These are phyloP conservation scores for Coelopa frigida DNA, from an alignment of 1,140 invertebrate genomes.

Conservation along the genomic window DNA sequence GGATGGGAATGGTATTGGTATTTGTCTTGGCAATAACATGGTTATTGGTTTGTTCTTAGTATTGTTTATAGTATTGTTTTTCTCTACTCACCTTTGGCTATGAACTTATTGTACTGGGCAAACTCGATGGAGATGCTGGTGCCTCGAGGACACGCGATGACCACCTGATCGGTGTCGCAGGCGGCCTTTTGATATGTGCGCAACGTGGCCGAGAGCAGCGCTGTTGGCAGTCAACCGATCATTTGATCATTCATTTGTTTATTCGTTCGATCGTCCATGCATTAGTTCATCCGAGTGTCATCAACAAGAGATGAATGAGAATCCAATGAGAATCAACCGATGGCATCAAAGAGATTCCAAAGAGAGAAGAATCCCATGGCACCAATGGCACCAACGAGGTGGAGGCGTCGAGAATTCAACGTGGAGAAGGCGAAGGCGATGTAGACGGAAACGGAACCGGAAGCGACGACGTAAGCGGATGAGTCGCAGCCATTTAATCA, in stretches of 20 bases:
- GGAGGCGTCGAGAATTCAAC: no score
- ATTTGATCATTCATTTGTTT: no score
- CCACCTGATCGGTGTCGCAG: slow-evolving; percentile 79
- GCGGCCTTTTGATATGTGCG: slow-evolving; percentile 79
- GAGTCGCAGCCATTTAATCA: no score
- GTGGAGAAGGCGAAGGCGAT: no score
- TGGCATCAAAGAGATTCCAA: no score
- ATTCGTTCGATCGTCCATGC: no score
- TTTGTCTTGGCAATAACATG: background rate
- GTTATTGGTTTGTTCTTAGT: background rate
- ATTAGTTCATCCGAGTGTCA: no score
- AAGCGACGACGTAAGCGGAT: no score
- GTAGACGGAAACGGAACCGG: no score
- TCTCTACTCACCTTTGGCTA: slow-evolving; percentile 33
- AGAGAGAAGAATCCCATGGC: no score
- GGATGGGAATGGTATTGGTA: no score
- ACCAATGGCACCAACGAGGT: no score
- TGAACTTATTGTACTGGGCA: slow-evolving; percentile 48
- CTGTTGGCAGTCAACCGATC: slow-evolving; percentile 52
- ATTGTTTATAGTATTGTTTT: background rate
- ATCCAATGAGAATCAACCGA: background rate
- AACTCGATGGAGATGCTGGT: slow-evolving; percentile 83
- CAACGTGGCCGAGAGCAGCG: slow-evolving; percentile 77
- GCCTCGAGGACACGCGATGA: slow-evolving; percentile 73
- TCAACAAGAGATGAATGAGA: background rate